Evolutionary conservation across 2,888 invertebrate genomes (phyloP), one percentile per base, ranked within the genome.

Genomic region (Mactromeris polynyma): DNA sequence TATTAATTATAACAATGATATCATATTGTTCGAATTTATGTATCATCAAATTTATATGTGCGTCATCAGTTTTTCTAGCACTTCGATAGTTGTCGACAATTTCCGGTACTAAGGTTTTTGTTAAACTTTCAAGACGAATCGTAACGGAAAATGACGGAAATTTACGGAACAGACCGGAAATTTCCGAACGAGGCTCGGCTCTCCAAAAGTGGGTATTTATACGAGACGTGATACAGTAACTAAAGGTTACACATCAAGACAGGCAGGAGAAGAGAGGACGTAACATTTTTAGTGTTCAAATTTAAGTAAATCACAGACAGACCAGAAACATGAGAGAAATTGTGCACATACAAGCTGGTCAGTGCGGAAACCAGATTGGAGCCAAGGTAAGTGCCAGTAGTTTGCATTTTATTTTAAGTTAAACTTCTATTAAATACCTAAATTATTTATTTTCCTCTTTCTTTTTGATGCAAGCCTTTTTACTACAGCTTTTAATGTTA

Each of bases 361-460:
- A 92, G 82, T 92, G 92, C 80, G 92, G 92, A 17, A 92, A 92
- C 89, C 92, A 92, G 86, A 92, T 92, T 40, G 92, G 92, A 17
- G 89, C 92, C 36, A 92, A 92, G 69, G 93, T 93, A 79, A 87
- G 91, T 83, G 9, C 31, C n/a, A 36, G n/a, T 40, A 33, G 54
- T 51, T 21, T 81, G 1, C n/a, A 79, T 78, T 1, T 21, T 77
- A n/a, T 40, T 78, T 40, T 40, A 26, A 40, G 42, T 31, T 40
- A 42, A 1, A 26, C 33, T 17, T 73, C 36, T 6, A 58, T 58
- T 58, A n/a, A 58, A 17, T 11, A 46, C 46, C 17, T 3, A 17
- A 14, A 46, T 46, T 46, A 46, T 4, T 46, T 46, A 46, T 11
- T 46, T 17, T 11, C 46, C 7, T 46, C 7, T 11, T 11, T 11